phyloP scores from a whole-genome alignment of 2,888 invertebrate species.

The Acrobasis suavella region DNA sequence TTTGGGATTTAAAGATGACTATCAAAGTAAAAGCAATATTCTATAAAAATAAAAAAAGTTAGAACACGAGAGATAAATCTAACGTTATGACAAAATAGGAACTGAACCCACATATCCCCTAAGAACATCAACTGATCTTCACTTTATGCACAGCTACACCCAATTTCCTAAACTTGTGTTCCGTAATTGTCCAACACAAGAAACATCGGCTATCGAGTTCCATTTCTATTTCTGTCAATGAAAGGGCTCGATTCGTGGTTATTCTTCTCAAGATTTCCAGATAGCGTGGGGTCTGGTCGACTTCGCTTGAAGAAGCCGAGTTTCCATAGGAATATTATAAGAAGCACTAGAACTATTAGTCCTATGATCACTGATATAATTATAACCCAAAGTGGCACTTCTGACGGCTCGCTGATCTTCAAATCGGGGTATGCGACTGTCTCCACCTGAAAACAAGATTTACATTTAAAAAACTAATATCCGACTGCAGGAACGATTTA shows the following conservation, averaged over 20 bases:
- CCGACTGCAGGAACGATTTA: too few species aligned
- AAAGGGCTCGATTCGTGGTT: constrained; percentile 86
- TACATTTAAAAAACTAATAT: too few species aligned
- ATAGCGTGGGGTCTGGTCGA: constrained; percentile 91
- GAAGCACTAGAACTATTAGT: constrained; percentile 89
- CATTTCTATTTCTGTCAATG: constrained; percentile 71
- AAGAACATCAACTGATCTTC: constrained; percentile 1
- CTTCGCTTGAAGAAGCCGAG: constrained; percentile 95
- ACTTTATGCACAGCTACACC: constrained; percentile 25
- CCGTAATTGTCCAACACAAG: constrained; percentile 40
- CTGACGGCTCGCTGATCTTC: constrained; percentile 87
- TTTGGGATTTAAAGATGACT: too few species aligned
- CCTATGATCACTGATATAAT: constrained; percentile 92
- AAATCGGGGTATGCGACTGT: constrained; percentile 93
- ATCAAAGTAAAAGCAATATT: too few species aligned
- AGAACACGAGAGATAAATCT: not conserved
- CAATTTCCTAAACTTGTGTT: constrained; percentile 31
- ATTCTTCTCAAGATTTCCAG: constrained; percentile 90
- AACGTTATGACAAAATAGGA: constrained; percentile 1
- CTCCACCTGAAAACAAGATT: constrained; percentile 89
- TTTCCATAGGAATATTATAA: constrained; percentile 92
- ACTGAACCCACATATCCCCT: constrained; percentile 14
- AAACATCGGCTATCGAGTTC: constrained; percentile 69
- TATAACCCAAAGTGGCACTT: constrained; percentile 93
- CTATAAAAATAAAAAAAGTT: too few species aligned